Percentiles rank a stretch among this genome's conserved stretches.
Evolutionary conservation across 2,113 vertebrate genomes (phyloP).

Genomic region (Pachyramphus minor): DNA sequence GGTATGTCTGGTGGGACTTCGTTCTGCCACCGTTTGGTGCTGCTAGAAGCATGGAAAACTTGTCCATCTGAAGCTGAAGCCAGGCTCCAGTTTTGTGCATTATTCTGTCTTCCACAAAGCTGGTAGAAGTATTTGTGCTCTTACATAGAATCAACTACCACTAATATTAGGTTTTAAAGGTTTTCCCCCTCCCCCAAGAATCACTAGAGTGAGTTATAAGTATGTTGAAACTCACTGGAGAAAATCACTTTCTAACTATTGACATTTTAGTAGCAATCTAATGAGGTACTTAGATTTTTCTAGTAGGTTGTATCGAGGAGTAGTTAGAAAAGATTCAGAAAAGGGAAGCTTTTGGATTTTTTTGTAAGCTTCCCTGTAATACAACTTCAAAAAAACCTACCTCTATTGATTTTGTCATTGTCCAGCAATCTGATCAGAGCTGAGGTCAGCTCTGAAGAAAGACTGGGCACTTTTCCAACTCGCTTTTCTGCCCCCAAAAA

Average conservation of each 20-base stretch:
- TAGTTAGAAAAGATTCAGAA: neutral
- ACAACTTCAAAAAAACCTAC: neutral
- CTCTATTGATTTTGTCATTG: neutral
- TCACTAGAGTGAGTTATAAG: neutral
- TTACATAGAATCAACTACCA: neutral
- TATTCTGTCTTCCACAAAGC: neutral
- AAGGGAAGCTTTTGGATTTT: neutral
- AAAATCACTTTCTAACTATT: slow-evolving; percentile 15
- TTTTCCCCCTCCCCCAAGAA: neutral
- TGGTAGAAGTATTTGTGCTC: neutral
- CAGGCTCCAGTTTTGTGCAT: neutral
- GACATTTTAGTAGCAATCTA: slow-evolving; percentile 14
- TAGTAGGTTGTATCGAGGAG: neutral
- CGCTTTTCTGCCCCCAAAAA: neutral
- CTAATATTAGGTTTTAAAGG: neutral
- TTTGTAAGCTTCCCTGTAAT: neutral
- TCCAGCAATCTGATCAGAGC: neutral
- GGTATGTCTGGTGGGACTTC: neutral
- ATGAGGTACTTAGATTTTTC: neutral
- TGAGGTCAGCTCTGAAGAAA: neutral
- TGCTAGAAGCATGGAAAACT: fast-evolving
- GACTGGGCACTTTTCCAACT: neutral
- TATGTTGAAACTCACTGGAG: neutral
- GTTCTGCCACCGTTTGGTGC: neutral
- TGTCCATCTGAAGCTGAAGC: neutral